Evolutionary conservation across 2,113 vertebrate genomes (phyloP), one percentile per base, ranked within the genome.

Genomic region (Poeciliopsis turrubarensis): DNA sequence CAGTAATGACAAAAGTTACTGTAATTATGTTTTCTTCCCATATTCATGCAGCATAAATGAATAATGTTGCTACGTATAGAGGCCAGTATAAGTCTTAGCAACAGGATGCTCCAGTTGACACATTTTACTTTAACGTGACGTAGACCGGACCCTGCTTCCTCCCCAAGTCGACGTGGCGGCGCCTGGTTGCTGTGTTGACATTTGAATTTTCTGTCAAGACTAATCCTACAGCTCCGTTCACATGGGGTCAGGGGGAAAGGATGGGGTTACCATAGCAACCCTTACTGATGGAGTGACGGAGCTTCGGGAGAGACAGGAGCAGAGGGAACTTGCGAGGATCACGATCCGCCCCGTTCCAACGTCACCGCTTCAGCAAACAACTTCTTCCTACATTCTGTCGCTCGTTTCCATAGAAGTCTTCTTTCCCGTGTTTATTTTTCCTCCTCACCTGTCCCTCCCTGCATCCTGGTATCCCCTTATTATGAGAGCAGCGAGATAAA

Each of bases 171-270:
- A 92, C 87, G 92, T 93, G 93, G 92, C 92, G 87, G 75, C 6
- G 78, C 81, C 84, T 88, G 77, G 81, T 27, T 88, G 87, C 87
- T 62, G 81, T 91, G 87, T 86, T 91, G 92, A 93, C 90, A 92
- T 90, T 89, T 87, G 79, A 92, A 83, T 89, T 86, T 78, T 86
- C 92, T 92, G 92, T 82, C 86, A 90, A 89, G 86, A 80, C 88
- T 94, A 92, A 94, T 92, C 92, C 92, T 84, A 67, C 83, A 71
- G 84, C 88, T 92, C 90, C 90, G 89, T 75, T 92, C 86, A 83
- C 89, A 93, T 87, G 89, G 89, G 92, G 92, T 92, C 85, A 89
- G 82, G 77, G 84, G 81, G 86, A 77, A 57, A 91, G 84, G 90
- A 73, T 87, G 80, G 34, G 29, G 94, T 94, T 89, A 79, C 84